Evolutionary conservation across 2,888 invertebrate genomes (phyloP), one percentile per base, ranked within the genome.

Genomic region (Ametastegia equiseti): DNA sequence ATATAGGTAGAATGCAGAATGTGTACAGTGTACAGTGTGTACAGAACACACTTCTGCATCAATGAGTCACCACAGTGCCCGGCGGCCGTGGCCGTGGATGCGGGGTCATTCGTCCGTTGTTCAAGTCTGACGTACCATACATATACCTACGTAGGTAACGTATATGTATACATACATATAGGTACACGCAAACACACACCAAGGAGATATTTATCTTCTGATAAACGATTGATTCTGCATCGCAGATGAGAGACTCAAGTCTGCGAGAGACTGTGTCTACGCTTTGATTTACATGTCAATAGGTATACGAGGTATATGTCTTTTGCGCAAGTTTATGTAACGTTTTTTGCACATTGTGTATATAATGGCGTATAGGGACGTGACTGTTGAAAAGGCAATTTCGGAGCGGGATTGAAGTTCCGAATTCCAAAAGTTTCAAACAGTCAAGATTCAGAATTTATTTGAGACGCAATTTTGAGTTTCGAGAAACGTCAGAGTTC

Each of bases 51-150:
- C 36, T 23, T 54, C 60, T 57, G 78, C 60, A 80, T 78, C 54
- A 87, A 87, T 88, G 88, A 88, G 88, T 88, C 88, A 88, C 86
- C 88, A 86, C 83, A 85, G 84, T 45, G 36, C 80, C 19, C 36
- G n/a, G 65, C 71, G 75, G 75, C 75, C 75, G 80, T 82, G 80
- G 71, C 63, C 80, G 82, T 82, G 80, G 69, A 79, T 79, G 65
- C 67, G 82, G 81, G 67, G 81, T 75, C 75, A 75, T 75, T 75
- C 75, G 75, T 75, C 75, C 50, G 75, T 75, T 75, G 75, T 75
- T 75, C 75, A 36, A 54, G 36, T 54, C 75, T 54, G 75, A 75
- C 75, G 50, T 54, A n/a, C n/a, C n/a, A n/a, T n/a, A n/a, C n/a
- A n/a, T n/a, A 67, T 36, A 36, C 33, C 13, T 36, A 42, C 45